Percentiles rank a stretch among this genome's conserved stretches.
These are phyloP conservation scores for Brachionus koreanus DNA, from an alignment of 1,140 invertebrate species.

Conservation along the genomic window DNA sequence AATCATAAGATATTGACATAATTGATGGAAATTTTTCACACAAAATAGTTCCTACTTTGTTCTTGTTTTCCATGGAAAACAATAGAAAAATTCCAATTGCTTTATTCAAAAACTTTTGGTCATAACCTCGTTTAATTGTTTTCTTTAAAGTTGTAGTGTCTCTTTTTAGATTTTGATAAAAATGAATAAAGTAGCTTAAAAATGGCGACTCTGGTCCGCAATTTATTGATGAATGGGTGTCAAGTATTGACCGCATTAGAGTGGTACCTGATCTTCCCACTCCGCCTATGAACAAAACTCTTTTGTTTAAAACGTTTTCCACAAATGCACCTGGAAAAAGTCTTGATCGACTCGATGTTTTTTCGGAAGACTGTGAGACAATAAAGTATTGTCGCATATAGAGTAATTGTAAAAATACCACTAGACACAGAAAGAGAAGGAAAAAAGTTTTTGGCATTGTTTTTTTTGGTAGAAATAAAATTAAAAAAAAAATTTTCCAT, in stretches of 20 bases:
- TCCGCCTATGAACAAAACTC: slow-evolving; percentile 77
- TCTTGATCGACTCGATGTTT: neutral
- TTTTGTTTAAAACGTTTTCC: neutral
- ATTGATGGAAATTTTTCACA: slow-evolving; percentile 99
- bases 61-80: slow-evolving; percentile 75
- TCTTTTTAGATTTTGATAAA: slow-evolving; percentile 84
- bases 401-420: no score
- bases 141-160: slow-evolving; percentile 75
- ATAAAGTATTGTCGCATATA: no score
- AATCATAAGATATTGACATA: slow-evolving; percentile 84
- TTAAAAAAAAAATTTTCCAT: no score
- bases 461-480: no score
- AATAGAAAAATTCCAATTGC: slow-evolving; percentile 93
- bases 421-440: no score
- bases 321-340: neutral
- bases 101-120: slow-evolving; percentile 81
- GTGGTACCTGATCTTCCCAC: slow-evolving; percentile 94
- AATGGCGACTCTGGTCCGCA: slow-evolving; percentile 96
- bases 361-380: no score
- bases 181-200: slow-evolving; percentile 79
- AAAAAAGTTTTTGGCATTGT: no score
- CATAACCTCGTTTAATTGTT: slow-evolving; percentile 82
- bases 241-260: slow-evolving; percentile 91
- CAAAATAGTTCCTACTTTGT: slow-evolving; percentile 77
- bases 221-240: slow-evolving; percentile 91